These are phyloP conservation scores for Thalassaphorura encarpata DNA, from an alignment of 1,140 invertebrate species.

Conservation along the genomic window DNA sequence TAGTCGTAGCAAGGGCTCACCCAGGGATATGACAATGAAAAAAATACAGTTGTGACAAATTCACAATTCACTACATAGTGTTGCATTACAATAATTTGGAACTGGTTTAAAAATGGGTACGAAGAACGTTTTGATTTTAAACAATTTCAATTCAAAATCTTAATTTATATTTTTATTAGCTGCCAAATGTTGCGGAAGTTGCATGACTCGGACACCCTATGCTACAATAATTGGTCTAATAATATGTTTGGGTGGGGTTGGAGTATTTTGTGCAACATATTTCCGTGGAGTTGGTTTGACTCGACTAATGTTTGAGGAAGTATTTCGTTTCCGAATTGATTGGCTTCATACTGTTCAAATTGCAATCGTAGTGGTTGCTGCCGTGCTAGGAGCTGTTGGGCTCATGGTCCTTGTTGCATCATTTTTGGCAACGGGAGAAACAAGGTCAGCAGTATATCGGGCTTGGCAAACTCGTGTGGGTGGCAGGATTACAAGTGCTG, in stretches of 20 bases:
- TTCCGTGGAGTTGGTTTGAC: conserved; percentile 75
- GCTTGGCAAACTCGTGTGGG: conserved; percentile 85
- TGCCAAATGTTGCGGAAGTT: conserved; percentile 71
- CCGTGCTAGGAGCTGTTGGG: conserved; percentile 86
- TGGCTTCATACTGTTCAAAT: conserved; percentile 83
- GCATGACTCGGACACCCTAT: conserved; percentile 84
- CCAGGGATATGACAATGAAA: too few relatives aligned
- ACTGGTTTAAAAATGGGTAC: too few relatives aligned
- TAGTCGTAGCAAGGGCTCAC: too few relatives aligned
- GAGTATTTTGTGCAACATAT: conserved; percentile 90
- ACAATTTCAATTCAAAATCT: too few relatives aligned
- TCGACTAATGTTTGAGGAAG: conserved; percentile 76
- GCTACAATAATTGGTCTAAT: conserved; percentile 91
- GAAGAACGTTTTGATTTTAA: too few relatives aligned
- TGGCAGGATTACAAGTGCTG: conserved; percentile 82
- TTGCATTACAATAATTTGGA: too few relatives aligned
- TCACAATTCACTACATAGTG: too few relatives aligned
- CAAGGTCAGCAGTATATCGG: conserved; percentile 83
- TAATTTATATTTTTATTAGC: too few relatives aligned
- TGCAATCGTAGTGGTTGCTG: conserved; percentile 80
- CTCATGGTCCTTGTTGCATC: conserved; percentile 88
- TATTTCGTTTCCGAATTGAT: conserved; percentile 66
- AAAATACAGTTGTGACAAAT: too few relatives aligned
- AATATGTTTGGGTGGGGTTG: conserved; percentile 86
- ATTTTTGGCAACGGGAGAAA: conserved; percentile 88